Evolutionary conservation across 1,140 invertebrate genomes (phyloP).

Genomic region (Heliconius eleuchia): DNA sequence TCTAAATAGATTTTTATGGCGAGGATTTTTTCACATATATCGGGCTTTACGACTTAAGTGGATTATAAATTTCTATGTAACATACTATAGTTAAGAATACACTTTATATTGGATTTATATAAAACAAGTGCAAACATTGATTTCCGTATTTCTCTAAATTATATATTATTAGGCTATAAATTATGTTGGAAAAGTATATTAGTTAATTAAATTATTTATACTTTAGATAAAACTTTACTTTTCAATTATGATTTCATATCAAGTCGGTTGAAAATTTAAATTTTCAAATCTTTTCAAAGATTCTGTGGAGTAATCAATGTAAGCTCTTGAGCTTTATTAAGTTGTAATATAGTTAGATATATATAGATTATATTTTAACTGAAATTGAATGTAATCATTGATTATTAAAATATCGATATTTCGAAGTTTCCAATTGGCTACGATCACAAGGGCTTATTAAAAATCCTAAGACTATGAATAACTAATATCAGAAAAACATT

Average conservation of each 20-base stretch:
- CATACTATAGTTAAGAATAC: background rate
- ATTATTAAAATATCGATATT: conserved; percentile 16
- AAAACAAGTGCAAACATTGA: background rate
- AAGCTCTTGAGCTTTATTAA: background rate
- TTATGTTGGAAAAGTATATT: too few relatives aligned
- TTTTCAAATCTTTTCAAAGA: background rate
- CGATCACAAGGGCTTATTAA: conserved; percentile 5
- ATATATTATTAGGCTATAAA: too few relatives aligned
- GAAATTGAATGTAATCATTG: conserved; percentile 3
- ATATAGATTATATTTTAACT: background rate
- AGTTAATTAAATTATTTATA: too few relatives aligned
- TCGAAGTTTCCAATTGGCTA: background rate
- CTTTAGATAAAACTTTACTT: too few relatives aligned
- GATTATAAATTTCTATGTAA: conserved; percentile 19
- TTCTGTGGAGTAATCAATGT: background rate
- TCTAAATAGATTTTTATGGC: conserved; percentile 36
- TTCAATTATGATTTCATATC: too few relatives aligned
- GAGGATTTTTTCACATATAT: conserved; percentile 27
- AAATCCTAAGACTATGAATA: conserved; percentile 19
- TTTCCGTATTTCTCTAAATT: background rate
- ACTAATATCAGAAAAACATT: conserved; percentile 6
- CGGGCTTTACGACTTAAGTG: conserved; percentile 34
- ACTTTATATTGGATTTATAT: background rate
- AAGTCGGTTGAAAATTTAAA: too few relatives aligned
- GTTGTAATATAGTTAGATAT: background rate